phyloP scores from a whole-genome alignment of 1,140 invertebrate species.

The Heliothis subflexa region DNA sequence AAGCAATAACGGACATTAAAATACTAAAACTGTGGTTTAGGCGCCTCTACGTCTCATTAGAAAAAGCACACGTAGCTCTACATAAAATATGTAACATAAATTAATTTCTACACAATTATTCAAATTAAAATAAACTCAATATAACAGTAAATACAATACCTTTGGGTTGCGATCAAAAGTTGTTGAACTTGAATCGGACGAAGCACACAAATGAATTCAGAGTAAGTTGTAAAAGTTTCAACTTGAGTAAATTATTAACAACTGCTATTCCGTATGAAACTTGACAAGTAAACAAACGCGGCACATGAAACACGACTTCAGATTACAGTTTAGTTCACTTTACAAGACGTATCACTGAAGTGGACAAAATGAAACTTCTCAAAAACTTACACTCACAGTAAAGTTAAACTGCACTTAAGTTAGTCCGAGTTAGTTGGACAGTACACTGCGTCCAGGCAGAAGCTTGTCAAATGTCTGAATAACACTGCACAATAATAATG shows the following conservation, averaged over 20 bases:
- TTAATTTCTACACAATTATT: background rate
- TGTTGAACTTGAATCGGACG: slow-evolving; percentile 34
- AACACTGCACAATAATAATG: slow-evolving; percentile 67
- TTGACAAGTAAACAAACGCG: slow-evolving; percentile 33
- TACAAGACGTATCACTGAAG: slow-evolving; percentile 49
- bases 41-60: background rate
- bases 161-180: slow-evolving; percentile 51
- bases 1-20: slow-evolving; percentile 17
- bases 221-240: slow-evolving; percentile 53
- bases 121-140: background rate
- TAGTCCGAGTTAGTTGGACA: slow-evolving; percentile 13
- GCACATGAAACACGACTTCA: slow-evolving; percentile 50
- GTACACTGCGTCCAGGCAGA: slow-evolving; percentile 47
- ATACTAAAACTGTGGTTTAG: slow-evolving; percentile 7
- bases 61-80: background rate
- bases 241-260: slow-evolving; percentile 50
- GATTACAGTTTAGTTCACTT: slow-evolving; percentile 57
- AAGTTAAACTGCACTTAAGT: slow-evolving; percentile 57
- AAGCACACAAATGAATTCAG: slow-evolving; percentile 39
- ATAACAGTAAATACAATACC: slow-evolving; percentile 43
- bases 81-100: background rate
- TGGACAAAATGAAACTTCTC: slow-evolving; percentile 53
- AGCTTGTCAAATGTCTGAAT: slow-evolving; percentile 53
- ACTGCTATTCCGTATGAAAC: slow-evolving; percentile 46
- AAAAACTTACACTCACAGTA: slow-evolving; percentile 64